Percentiles rank a stretch among this genome's conserved stretches.
Evolutionary conservation across 2,888 invertebrate species (phyloP).

Genomic region (Papilio demoleus): DNA sequence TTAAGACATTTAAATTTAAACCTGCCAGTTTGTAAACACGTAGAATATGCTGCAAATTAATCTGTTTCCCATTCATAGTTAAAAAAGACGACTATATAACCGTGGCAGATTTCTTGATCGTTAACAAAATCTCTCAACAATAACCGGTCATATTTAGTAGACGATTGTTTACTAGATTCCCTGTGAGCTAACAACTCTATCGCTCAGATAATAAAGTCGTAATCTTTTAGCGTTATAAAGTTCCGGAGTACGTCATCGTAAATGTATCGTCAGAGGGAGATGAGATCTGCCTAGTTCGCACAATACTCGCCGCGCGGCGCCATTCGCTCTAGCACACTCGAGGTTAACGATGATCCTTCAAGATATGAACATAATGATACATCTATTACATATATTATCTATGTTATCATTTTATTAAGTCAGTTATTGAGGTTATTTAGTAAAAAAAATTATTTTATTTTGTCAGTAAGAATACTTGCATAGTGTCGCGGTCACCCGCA

Average conservation of each 20-base stretch:
- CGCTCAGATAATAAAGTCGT: conserved; percentile 4
- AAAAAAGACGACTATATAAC: not conserved
- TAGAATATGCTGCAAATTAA: not conserved
- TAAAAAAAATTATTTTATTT: no score
- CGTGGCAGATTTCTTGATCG: not conserved
- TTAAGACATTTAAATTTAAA: not conserved
- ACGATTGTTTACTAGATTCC: not conserved
- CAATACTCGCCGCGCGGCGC: conserved; percentile 52
- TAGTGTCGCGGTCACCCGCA: no score
- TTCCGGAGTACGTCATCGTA: conserved; percentile 44
- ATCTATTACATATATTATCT: no score
- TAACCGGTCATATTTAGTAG: not conserved
- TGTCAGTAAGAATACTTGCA: no score
- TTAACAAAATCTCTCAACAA: conserved; percentile 14
- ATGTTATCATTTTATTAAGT: no score
- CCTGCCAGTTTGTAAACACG: not conserved
- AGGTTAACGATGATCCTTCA: conserved; percentile 52
- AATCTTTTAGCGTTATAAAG: not conserved
- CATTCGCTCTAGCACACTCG: conserved; percentile 53
- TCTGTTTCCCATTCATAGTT: not conserved
- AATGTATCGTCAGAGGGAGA: conserved; percentile 52
- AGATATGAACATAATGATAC: no score
- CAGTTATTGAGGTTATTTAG: no score
- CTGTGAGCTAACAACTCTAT: conserved; percentile 7
- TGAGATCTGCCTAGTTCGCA: conserved; percentile 55